A percentile compares a stretch with the other conserved stretches of the same genome.
These are phyloP conservation scores for Cynodonichthys magdalenae DNA, from an alignment of 2,797 vertebrate genomes.

Conservation along the genomic window DNA sequence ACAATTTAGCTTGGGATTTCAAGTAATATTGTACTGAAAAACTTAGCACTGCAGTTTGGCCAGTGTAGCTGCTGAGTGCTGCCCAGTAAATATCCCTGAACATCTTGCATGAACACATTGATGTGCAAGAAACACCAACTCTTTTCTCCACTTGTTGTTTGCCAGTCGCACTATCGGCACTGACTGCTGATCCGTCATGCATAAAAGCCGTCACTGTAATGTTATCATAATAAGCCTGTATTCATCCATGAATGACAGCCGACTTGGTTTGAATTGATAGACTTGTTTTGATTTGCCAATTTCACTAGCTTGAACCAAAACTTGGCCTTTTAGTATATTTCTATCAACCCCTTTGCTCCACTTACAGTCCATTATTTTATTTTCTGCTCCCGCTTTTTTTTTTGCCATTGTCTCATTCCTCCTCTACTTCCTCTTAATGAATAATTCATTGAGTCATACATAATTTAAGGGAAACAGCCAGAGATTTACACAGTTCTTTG, in stretches of 20 bases:
- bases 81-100: conserved; percentile 3
- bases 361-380: conserved; percentile 64
- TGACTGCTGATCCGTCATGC: conserved; percentile 58
- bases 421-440: conserved; percentile 62
- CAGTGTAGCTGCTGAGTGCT: not conserved
- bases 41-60: not conserved
- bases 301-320: conserved; percentile 48
- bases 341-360: conserved; percentile 44
- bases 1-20: conserved; percentile 7
- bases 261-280: conserved; percentile 67
- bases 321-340: conserved; percentile 46
- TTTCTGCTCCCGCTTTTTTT: conserved; percentile 34
- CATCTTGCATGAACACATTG: conserved; percentile 1
- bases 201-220: conserved; percentile 48
- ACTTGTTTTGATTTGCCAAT: conserved; percentile 64
- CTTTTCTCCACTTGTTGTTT: conserved; percentile 32
- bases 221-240: conserved; percentile 62
- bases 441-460: conserved; percentile 78
- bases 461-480: conserved; percentile 76
- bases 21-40: conserved; percentile 18
- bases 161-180: conserved; percentile 65
- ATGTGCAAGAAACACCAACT: conserved; percentile 19
- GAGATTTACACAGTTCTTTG: conserved; percentile 80
- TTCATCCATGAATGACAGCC: conserved; percentile 71
- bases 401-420: conserved; percentile 48